These are phyloP conservation scores for Bolinopsis microptera DNA, from an alignment of 37 sponge, comb jelly and placozoan genomes.

Conservation along the genomic window DNA sequence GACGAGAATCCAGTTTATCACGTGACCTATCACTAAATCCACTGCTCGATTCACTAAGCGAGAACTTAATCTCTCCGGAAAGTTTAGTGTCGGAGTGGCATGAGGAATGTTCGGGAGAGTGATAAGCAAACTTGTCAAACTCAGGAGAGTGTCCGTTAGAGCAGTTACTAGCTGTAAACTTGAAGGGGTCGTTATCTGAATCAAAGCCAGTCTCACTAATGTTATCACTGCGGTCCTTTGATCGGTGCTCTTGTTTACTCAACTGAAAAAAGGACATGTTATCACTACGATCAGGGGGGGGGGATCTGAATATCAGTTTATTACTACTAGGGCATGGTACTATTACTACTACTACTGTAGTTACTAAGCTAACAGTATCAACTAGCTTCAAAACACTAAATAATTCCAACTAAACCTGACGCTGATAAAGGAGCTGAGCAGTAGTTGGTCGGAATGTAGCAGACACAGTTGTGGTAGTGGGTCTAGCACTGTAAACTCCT, in stretches of 20 bases:
- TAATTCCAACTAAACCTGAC: too few relatives aligned
- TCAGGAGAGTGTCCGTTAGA: slow-evolving; percentile 51
- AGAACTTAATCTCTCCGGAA: background rate
- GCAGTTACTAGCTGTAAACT: background rate
- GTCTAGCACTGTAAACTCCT: background rate
- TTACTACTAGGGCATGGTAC: too few relatives aligned
- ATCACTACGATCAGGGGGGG: too few relatives aligned
- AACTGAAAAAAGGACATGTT: slow-evolving; percentile 3
- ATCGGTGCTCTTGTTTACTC: slow-evolving; percentile 18
- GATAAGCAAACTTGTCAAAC: slow-evolving; percentile 54
- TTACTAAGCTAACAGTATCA: too few relatives aligned
- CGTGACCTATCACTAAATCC: background rate
- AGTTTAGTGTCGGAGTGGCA: background rate
- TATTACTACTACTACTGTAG: too few relatives aligned
- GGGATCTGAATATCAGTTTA: too few relatives aligned
- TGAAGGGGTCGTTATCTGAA: slow-evolving; percentile 25
- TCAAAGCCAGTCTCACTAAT: background rate
- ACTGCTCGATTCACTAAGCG: background rate
- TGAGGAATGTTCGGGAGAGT: slow-evolving; percentile 48
- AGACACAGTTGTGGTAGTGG: background rate
- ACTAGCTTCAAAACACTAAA: too few relatives aligned
- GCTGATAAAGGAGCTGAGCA: slow-evolving; percentile 51
- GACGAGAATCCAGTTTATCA: background rate
- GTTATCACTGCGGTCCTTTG: background rate
- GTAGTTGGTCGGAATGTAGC: slow-evolving; percentile 39